These are phyloP conservation scores for Sphinx pinastri DNA, from an alignment of 2,888 invertebrate species.

Conservation along the genomic window DNA sequence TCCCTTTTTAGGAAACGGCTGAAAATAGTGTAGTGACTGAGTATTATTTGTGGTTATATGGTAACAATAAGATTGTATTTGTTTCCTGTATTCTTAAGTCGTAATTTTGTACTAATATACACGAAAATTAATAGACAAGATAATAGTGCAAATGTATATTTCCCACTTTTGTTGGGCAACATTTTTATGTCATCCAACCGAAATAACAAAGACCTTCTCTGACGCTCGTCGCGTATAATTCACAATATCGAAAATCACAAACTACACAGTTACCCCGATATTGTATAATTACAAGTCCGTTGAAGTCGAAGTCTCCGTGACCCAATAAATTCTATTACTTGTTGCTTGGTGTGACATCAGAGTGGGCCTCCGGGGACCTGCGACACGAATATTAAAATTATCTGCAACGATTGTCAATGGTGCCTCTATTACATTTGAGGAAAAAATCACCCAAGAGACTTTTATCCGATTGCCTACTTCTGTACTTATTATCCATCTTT, in stretches of 20 bases:
- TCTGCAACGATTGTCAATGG: constrained; percentile 58
- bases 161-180: too few relatives aligned
- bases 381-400: constrained; percentile 78
- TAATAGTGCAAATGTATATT: too few relatives aligned
- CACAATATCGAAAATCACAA: neutral
- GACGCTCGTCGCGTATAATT: too few relatives aligned
- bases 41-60: constrained; percentile 1
- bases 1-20: neutral
- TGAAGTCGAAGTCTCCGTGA: constrained; percentile 39
- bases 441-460: constrained; percentile 70
- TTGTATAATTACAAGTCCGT: neutral
- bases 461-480: constrained; percentile 68
- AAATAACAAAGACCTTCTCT: too few relatives aligned
- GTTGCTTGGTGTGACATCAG: constrained; percentile 55
- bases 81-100: too few relatives aligned
- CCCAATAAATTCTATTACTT: constrained; percentile 49
- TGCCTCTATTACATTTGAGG: constrained; percentile 66
- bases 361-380: constrained; percentile 55
- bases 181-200: too few relatives aligned
- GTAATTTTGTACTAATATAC: too few relatives aligned
- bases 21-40: too few relatives aligned
- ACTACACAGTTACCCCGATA: neutral
- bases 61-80: neutral
- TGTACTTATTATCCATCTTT: constrained; percentile 56
- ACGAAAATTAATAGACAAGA: too few relatives aligned